Evolutionary conservation across 2,797 vertebrate genomes (phyloP).

Genomic region (Alcedo quadribrachys): DNA sequence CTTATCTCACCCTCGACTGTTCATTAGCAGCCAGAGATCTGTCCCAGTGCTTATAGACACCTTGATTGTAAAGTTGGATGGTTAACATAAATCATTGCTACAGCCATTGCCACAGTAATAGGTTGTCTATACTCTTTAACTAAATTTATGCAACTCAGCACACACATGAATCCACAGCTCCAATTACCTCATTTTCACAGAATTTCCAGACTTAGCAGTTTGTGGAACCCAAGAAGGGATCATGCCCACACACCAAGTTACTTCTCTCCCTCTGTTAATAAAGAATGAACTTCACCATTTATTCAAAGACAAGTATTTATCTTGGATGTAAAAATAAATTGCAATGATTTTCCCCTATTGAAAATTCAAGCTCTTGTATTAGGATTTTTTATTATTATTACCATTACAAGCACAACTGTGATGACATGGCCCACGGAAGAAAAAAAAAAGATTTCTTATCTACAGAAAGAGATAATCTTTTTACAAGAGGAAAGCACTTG

Average conservation of each 20-base stretch:
- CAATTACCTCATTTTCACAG: not conserved
- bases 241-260: not conserved
- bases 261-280: not conserved
- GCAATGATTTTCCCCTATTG: not conserved
- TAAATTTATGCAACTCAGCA: not conserved
- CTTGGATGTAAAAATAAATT: not conserved
- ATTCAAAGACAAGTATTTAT: not conserved
- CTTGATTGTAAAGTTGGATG: not conserved
- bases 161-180: not conserved
- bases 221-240: not conserved
- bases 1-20: not conserved
- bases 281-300: not conserved
- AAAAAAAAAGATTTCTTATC: not conserved
- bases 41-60: not conserved
- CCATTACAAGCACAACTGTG: not conserved
- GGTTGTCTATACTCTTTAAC: too few relatives aligned
- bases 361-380: not conserved
- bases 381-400: not conserved
- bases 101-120: not conserved
- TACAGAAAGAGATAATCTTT: not conserved
- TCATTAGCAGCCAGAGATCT: not conserved
- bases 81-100: not conserved
- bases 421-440: fast-evolving
- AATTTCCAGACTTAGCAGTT: not conserved
- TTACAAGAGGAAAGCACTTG: not conserved